These are phyloP conservation scores for Pempheris klunzingeri DNA, from an alignment of 2,797 vertebrate species.

Conservation along the genomic window DNA sequence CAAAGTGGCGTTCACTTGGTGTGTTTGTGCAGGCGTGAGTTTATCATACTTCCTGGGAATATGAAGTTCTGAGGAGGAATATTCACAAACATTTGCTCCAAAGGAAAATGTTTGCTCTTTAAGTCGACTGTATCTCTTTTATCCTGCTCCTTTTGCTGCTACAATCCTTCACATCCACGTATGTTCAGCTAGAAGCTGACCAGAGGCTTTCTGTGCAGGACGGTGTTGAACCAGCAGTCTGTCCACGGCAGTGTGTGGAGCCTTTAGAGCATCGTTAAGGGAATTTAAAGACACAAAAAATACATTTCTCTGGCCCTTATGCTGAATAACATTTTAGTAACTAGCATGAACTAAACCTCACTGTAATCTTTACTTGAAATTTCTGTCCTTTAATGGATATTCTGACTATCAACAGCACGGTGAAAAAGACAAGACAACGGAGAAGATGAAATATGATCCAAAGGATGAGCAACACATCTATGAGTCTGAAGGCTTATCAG, in stretches of 20 bases:
- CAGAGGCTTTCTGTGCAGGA: background rate
- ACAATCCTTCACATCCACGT: background rate
- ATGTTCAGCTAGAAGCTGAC: background rate
- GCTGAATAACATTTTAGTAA: no score
- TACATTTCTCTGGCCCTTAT: no score
- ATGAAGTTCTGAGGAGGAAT: constrained; percentile 37
- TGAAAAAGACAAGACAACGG: background rate
- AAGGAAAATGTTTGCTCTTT: constrained; percentile 48
- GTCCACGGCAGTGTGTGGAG: background rate
- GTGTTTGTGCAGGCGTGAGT: constrained; percentile 38
- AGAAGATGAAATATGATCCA: background rate
- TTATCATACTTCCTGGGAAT: constrained; percentile 63
- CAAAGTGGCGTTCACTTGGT: constrained; percentile 10
- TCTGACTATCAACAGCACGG: background rate
- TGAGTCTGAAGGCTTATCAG: background rate
- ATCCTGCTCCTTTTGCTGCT: background rate
- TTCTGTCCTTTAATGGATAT: background rate
- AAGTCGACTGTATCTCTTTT: no score
- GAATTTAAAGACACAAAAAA: background rate
- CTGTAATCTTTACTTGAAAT: no score
- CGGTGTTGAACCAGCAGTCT: background rate
- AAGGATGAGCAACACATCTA: background rate
- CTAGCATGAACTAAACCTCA: no score
- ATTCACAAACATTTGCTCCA: constrained; percentile 53
- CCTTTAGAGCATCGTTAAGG: background rate